Evolutionary conservation across 2,797 vertebrate species (phyloP).

Genomic region (Amblyraja radiata): DNA sequence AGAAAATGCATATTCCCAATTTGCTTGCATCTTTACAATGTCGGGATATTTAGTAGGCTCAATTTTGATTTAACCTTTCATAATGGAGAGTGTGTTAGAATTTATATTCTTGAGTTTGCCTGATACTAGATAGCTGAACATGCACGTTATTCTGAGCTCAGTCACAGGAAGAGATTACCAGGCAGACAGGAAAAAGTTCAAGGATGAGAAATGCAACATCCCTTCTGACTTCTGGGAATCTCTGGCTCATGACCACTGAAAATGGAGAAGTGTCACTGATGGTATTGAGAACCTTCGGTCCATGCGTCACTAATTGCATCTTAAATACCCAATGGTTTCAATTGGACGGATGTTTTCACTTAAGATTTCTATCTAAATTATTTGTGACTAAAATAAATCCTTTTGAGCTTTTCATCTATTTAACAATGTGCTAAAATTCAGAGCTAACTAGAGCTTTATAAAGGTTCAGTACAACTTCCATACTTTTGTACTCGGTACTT

Average conservation of each 20-base stretch:
- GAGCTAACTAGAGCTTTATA: no score
- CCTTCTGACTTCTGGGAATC: no score
- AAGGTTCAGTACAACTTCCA: no score
- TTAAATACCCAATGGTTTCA: constrained; percentile 7
- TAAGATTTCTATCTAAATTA: neutral
- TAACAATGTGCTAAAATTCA: neutral
- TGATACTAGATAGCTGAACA: neutral
- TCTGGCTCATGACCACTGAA: no score
- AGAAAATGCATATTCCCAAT: neutral
- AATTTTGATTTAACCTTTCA: constrained; percentile 18
- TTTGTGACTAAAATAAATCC: neutral
- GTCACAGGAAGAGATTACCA: no score
- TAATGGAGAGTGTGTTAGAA: neutral
- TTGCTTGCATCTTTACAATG: neutral
- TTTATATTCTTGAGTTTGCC: neutral
- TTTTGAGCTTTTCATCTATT: neutral
- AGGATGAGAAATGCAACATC: no score
- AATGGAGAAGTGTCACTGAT: no score
- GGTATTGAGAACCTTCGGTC: no score
- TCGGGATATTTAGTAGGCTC: no score
- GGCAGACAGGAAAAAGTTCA: no score
- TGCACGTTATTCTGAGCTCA: no score
- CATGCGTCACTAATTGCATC: neutral
- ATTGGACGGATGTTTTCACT: neutral
- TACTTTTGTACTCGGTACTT: no score